These are phyloP conservation scores for Papilio machaon DNA, from an alignment of 1,140 invertebrate genomes.

Conservation along the genomic window DNA sequence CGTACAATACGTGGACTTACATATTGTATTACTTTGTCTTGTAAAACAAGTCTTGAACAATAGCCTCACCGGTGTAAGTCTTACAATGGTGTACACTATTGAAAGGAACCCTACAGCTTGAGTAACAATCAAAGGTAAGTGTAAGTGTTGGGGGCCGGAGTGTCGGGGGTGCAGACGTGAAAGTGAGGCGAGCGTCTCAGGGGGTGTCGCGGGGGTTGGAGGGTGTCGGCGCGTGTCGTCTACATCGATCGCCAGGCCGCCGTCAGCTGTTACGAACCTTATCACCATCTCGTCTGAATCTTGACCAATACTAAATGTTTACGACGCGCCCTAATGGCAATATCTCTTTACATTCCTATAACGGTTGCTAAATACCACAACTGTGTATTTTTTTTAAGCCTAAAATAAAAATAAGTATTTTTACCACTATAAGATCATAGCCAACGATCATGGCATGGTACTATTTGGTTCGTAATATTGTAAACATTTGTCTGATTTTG, in stretches of 20 bases:
- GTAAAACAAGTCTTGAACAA: constrained; percentile 19
- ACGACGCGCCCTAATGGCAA: constrained; percentile 28
- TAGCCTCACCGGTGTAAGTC: background rate
- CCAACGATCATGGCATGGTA: too few species aligned
- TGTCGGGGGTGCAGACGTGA: constrained; percentile 64
- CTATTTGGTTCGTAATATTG: too few species aligned
- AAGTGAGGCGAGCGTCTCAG: constrained; percentile 65
- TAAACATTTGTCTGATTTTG: too few species aligned
- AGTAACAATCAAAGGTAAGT: constrained; percentile 25
- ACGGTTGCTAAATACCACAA: too few species aligned
- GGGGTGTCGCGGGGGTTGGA: constrained; percentile 53
- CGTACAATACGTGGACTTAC: background rate
- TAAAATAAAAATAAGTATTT: too few species aligned
- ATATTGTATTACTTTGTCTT: background rate
- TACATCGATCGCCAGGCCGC: constrained; percentile 53
- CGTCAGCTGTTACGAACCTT: constrained; percentile 67
- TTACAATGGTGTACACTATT: constrained; percentile 22
- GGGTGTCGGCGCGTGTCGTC: constrained; percentile 61
- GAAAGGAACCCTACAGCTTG: constrained; percentile 19
- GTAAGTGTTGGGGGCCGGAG: constrained; percentile 6
- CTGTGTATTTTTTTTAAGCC: background rate
- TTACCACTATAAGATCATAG: too few species aligned
- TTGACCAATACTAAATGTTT: constrained; percentile 26
- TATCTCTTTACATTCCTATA: background rate
- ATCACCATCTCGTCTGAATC: constrained; percentile 39